Evolutionary conservation across 2,888 invertebrate genomes (phyloP), one percentile per base, ranked within the genome.

Genomic region (Zygothrica quintamaculata): DNA sequence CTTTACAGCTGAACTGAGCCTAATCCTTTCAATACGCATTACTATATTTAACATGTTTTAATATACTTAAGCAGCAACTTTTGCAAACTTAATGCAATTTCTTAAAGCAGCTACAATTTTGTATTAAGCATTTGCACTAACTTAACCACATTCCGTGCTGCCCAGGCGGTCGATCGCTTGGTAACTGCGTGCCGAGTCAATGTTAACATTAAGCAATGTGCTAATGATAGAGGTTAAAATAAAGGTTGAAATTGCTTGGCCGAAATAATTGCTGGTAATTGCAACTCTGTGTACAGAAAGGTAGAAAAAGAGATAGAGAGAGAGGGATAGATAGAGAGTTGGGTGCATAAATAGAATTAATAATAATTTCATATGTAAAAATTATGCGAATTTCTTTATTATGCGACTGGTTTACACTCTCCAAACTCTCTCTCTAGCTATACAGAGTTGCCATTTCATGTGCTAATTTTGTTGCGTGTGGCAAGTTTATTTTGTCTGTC

Each of bases 241-340:
- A 42, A 46, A n/a, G n/a, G 64, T 29, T 47, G 53, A 39, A 40
- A 43, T 53, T 60, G 57, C 67, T 77, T 68, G 61, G 51, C 55
- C 47, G n/a, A 75, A 68, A 75, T 73, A 78, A 79, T 79, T 79
- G 78, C 65, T 57, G 65, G 58, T 74, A 77, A 84, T 74, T 59
- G 55, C 42, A 37, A n/a, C n/a, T n/a, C n/a, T n/a, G n/a, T n/a
- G n/a, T n/a, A n/a, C n/a, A n/a, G n/a, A n/a, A n/a, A n/a, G n/a
- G n/a, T n/a, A n/a, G n/a, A n/a, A n/a, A n/a, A n/a, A n/a, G n/a
- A n/a, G n/a, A n/a, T n/a, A n/a, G n/a, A n/a, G n/a, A n/a, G n/a
- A n/a, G n/a, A n/a, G n/a, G n/a, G n/a, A n/a, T n/a, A n/a, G n/a
- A n/a, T n/a, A n/a, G n/a, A n/a, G n/a, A n/a, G n/a, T n/a, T n/a